phyloP scores from a whole-genome alignment of 2,888 invertebrate genomes.

The Branchipolynoe longqiensis region DNA sequence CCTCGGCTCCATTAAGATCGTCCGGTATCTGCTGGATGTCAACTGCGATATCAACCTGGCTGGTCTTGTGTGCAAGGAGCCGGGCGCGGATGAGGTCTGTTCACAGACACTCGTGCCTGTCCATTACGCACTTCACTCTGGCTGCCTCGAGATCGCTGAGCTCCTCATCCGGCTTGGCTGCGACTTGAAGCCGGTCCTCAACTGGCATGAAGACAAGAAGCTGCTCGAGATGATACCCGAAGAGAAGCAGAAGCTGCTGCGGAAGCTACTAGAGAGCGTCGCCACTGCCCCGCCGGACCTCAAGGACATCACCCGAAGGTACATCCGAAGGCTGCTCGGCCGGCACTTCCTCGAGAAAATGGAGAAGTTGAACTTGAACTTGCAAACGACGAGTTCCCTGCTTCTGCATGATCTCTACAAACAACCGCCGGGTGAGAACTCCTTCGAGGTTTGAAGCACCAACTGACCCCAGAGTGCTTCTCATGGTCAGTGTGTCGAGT shows the following conservation, averaged over 20 bases:
- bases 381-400: conserved; percentile 61
- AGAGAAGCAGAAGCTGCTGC: conserved; percentile 63
- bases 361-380: conserved; percentile 60
- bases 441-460: conserved; percentile 69
- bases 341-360: conserved; percentile 61
- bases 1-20: conserved; percentile 61
- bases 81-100: conserved; percentile 62
- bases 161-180: conserved; percentile 68
- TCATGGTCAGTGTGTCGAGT: too few species aligned
- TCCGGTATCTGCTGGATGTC: conserved; percentile 65
- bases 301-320: conserved; percentile 58
- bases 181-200: conserved; percentile 59
- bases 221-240: conserved; percentile 63
- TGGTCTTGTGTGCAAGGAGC: conserved; percentile 64
- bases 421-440: conserved; percentile 61
- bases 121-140: conserved; percentile 64
- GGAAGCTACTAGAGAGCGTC: conserved; percentile 59
- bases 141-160: conserved; percentile 67
- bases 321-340: conserved; percentile 64
- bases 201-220: conserved; percentile 63
- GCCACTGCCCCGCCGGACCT: conserved; percentile 62
- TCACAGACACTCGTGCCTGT: conserved; percentile 64
- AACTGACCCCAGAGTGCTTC: too few species aligned
- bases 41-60: conserved; percentile 67
- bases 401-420: conserved; percentile 67